Evolutionary conservation across 2,888 invertebrate genomes (phyloP).

Genomic region (Cheilosia urbana): DNA sequence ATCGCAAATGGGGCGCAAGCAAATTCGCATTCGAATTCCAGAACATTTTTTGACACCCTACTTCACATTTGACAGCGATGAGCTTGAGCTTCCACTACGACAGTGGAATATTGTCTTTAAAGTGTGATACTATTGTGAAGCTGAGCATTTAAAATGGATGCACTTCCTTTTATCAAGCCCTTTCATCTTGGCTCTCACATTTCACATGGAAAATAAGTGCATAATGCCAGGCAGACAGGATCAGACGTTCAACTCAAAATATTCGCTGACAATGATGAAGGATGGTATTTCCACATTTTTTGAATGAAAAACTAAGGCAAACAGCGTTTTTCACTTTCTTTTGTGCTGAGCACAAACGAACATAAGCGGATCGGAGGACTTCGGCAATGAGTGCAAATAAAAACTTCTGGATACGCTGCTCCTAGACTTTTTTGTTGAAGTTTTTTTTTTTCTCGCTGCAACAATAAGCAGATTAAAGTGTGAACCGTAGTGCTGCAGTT

Average conservation of each 20-base stretch:
- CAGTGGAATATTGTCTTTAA: background rate
- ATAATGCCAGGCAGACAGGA: background rate
- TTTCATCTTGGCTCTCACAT: conserved; percentile 1
- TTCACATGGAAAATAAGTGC: conserved; percentile 4
- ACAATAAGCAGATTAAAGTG: conserved; percentile 58
- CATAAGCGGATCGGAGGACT: conserved; percentile 34
- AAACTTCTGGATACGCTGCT: conserved; percentile 6
- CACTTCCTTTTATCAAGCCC: background rate
- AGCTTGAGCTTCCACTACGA: background rate
- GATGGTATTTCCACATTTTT: background rate
- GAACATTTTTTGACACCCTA: background rate
- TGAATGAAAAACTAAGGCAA: background rate
- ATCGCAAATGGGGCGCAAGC: conserved; percentile 24
- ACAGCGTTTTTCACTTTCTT: background rate
- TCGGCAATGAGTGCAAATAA: conserved; percentile 19
- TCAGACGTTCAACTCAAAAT: conserved; percentile 1
- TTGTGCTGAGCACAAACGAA: conserved; percentile 24
- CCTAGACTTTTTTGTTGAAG: background rate
- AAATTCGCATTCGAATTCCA: conserved; percentile 26
- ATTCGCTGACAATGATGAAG: conserved; percentile 15
- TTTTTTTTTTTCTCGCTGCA: conserved; percentile 3
- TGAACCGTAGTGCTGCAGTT: conserved; percentile 15
- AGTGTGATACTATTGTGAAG: background rate
- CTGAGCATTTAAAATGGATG: background rate
- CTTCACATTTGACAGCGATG: background rate